Evolutionary conservation across 2,888 invertebrate genomes (phyloP).

Genomic region (Orthonevra nobilis): DNA sequence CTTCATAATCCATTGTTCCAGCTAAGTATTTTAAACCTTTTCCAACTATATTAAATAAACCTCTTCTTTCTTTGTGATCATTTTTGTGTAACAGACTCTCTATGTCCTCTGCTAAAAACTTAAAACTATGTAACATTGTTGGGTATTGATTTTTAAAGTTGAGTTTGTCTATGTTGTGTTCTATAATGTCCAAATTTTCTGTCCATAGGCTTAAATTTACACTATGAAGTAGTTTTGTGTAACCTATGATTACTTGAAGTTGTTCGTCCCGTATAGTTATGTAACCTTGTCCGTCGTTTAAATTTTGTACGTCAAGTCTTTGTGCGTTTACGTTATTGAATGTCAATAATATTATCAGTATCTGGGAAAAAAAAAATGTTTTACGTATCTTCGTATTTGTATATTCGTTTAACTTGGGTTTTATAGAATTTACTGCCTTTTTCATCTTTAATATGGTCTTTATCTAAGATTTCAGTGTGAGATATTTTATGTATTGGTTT

Average conservation of each 20-base stretch:
- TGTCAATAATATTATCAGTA: constrained; percentile 6
- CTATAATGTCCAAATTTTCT: constrained; percentile 3
- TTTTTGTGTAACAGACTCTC: not conserved
- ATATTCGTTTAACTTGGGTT: constrained; percentile 6
- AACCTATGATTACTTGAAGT: not conserved
- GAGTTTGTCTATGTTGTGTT: constrained; percentile 25
- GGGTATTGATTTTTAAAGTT: constrained; percentile 4
- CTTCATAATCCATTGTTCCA: constrained; percentile 14
- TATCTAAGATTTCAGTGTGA: not conserved
- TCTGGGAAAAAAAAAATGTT: constrained; percentile 4
- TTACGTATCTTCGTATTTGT: constrained; percentile 15
- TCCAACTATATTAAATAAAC: constrained; percentile 5
- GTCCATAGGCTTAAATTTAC: constrained; percentile 18
- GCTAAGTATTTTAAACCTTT: not conserved
- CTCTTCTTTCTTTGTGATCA: not conserved
- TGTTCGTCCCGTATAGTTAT: constrained; percentile 6
- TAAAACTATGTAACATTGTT: not conserved
- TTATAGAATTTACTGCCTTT: constrained; percentile 22
- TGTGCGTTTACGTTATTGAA: constrained; percentile 4
- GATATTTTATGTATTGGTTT: constrained; percentile 11
- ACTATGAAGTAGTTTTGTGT: constrained; percentile 19
- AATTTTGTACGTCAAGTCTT: constrained; percentile 10
- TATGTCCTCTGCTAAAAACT: not conserved
- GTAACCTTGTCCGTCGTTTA: constrained; percentile 10
- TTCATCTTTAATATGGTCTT: constrained; percentile 6